A percentile compares a stretch with the other conserved stretches of the same genome.
Conservation (phyloP, 1,140 invertebrate genomes). For the Vollenhovia emeryi region DNA sequence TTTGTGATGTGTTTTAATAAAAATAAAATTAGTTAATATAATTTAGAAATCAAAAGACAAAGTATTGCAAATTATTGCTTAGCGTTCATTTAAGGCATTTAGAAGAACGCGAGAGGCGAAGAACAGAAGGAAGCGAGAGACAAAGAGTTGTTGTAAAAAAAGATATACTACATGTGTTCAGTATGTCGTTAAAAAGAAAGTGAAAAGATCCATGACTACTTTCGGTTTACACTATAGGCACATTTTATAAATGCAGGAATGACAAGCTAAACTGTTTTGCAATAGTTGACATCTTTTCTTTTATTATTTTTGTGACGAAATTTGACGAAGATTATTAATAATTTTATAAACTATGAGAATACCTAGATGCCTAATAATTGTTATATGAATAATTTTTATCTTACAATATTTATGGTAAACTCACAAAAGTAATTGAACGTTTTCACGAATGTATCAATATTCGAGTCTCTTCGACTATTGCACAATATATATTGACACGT, state of each 20-base stretch:
- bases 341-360: neutral
- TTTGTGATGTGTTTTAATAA: neutral
- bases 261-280: neutral
- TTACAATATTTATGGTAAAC: neutral
- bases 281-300: neutral
- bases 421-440: neutral
- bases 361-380: neutral
- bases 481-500: neutral
- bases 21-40: constrained; percentile 24
- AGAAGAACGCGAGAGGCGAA: neutral
- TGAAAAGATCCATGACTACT: neutral
- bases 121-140: neutral
- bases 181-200: neutral
- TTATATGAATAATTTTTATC: neutral
- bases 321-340: neutral
- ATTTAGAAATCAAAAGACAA: neutral
- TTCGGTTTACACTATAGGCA: neutral
- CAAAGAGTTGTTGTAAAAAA: neutral
- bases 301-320: neutral
- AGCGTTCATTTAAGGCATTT: neutral
- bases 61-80: constrained; percentile 4
- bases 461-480: neutral
- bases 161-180: neutral
- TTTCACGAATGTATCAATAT: neutral
- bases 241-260: neutral